phyloP scores from a whole-genome alignment of 2,888 invertebrate species.

The Parnassius orleans region DNA sequence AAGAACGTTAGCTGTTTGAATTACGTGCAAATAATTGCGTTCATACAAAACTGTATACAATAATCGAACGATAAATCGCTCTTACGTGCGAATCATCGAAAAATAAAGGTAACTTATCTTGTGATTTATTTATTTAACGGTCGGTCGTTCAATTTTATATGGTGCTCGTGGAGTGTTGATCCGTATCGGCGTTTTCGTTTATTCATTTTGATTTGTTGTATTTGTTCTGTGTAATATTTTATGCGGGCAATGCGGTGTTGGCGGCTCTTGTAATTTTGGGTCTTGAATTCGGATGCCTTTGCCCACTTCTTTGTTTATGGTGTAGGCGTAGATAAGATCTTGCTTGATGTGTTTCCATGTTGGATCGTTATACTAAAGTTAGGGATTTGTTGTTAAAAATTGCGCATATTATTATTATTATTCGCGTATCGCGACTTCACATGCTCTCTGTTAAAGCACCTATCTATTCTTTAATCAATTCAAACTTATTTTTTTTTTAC shows the following conservation, averaged over 20 bases:
- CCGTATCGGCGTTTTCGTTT: slow-evolving; percentile 24
- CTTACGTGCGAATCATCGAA: slow-evolving; percentile 28
- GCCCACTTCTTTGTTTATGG: slow-evolving; percentile 11
- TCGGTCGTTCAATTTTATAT: slow-evolving; percentile 17
- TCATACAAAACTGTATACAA: slow-evolving; percentile 16
- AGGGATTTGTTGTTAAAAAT: not conserved
- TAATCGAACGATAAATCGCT: slow-evolving; percentile 26
- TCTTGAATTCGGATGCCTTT: slow-evolving; percentile 12
- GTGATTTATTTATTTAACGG: slow-evolving; percentile 28
- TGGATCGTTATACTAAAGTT: not conserved
- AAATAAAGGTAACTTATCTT: slow-evolving; percentile 24
- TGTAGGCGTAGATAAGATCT: slow-evolving; percentile 17
- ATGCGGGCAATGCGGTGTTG: slow-evolving; percentile 14
- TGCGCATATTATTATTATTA: no score
- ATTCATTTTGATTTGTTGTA: slow-evolving; percentile 28
- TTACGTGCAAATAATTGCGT: slow-evolving; percentile 20
- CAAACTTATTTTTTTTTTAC: no score
- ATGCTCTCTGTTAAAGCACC: no score
- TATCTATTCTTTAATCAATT: no score
- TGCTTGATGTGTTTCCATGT: slow-evolving; percentile 1
- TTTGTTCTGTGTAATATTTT: slow-evolving; percentile 26
- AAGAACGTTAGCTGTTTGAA: slow-evolving; percentile 7
- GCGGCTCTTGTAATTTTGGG: slow-evolving; percentile 19
- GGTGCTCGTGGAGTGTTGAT: slow-evolving; percentile 25
- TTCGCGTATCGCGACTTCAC: no score